Base-by-base conservation (phyloP, 2,113 vertebrate genomes). In the Bambusicola thoracicus region DNA sequence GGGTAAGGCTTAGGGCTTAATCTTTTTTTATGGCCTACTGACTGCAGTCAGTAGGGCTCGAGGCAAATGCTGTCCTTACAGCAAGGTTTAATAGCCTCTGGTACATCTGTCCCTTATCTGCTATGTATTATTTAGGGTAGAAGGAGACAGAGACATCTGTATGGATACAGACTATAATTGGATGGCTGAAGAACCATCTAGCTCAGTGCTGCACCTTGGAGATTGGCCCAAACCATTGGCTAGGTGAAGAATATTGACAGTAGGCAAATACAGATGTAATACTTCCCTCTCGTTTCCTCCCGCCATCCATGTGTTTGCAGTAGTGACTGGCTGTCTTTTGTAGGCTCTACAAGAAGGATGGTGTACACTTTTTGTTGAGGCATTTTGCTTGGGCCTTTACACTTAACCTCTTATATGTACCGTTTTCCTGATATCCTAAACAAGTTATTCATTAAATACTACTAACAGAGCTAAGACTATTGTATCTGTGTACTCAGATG, bases 61-160 rank as follows among this genome's bases (percentile, higher is more conserved):
- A 49, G 20, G 43, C 24, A 40, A 56, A 36, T 15, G 5, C 2
- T 70, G 3, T 1, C 8, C 48, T 38, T 59, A 6, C 29, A 32
- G 72, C 38, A 24, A 2, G 20, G 34, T 5, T 30, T 46, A 41
- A 25, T 1, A 32, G 14, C 8, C 59, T 3, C 21, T 32, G 81
- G 25, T 41, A 62, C 38, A 14, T 61, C 34, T 89, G 63, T n/a
- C 48, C 53, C 40, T 18, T 2, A 5, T 8, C 2, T 3, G 3
- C 3, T 34, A n/a, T 15, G 0, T 5, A 11, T 1, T 22, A 27
- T 7, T 65, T n/a, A 65, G 53, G 46, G 53, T 24, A 15, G 40
- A 66, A 41, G 73, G 34, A 44, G 27, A 41, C 27, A 51, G 38
- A 79, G 58, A 5, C 4, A 8, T 6, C 22, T 14, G 29, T 29